A percentile compares a stretch with the other conserved stretches of the same genome.
Conservation (phyloP, 2,113 vertebrate genomes). For the Phyllostomus discolor region DNA sequence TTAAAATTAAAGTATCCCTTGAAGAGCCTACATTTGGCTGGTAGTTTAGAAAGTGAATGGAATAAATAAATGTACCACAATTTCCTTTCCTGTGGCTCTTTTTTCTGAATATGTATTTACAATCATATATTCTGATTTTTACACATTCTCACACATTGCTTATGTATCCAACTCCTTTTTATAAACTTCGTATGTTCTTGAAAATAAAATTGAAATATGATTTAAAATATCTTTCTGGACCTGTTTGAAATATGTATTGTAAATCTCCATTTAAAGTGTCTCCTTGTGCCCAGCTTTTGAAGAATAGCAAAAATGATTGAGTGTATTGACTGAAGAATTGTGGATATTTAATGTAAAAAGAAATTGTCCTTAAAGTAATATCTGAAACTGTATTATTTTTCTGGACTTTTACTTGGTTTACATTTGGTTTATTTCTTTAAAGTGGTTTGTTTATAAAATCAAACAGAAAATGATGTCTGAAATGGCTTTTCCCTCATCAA, state of each 20-base stretch:
- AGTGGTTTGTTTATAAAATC: background rate
- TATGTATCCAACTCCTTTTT: background rate
- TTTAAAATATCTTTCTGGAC: conserved; percentile 39
- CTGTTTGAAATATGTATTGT: conserved; percentile 2
- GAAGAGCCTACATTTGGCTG: background rate
- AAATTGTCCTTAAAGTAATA: conserved; percentile 45
- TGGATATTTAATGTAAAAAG: background rate
- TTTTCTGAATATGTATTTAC: background rate
- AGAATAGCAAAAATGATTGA: background rate
- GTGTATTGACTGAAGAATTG: background rate
- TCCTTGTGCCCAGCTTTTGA: background rate
- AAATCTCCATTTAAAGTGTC: background rate
- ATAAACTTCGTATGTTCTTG: background rate
- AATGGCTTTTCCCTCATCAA: background rate
- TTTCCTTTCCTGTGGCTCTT: background rate
- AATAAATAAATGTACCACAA: background rate
- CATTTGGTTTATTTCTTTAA: background rate
- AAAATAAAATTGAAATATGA: background rate
- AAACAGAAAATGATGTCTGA: background rate
- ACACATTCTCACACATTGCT: background rate
- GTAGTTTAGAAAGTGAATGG: background rate
- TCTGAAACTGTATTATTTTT: background rate
- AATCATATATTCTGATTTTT: background rate
- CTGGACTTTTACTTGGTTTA: background rate
- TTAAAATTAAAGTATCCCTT: background rate